A percentile compares a stretch with the other conserved stretches of the same genome.
These are phyloP conservation scores for Stratiomys singularior DNA, from an alignment of 2,888 invertebrate genomes.

Conservation along the genomic window DNA sequence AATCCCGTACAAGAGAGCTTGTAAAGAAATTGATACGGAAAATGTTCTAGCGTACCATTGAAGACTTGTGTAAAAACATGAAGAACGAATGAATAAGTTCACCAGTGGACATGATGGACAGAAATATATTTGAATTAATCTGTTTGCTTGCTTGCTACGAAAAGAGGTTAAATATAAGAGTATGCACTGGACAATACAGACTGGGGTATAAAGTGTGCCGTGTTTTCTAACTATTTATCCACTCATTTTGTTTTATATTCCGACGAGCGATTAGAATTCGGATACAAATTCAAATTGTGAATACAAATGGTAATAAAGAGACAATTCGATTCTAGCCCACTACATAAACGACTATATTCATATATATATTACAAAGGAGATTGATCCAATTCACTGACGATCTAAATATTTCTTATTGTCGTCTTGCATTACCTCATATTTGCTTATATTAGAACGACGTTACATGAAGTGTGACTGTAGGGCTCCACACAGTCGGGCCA, in stretches of 20 bases:
- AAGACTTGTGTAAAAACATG: not conserved
- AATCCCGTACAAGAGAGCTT: not conserved
- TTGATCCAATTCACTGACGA: not conserved
- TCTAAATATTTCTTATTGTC: too few relatives aligned
- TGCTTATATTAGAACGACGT: too few relatives aligned
- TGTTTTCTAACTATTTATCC: not conserved
- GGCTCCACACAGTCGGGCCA: too few relatives aligned
- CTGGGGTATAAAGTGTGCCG: too few relatives aligned
- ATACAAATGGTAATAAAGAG: not conserved
- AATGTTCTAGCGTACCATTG: not conserved
- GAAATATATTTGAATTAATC: constrained; percentile 5
- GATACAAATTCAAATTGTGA: not conserved
- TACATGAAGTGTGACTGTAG: too few relatives aligned
- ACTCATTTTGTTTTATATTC: not conserved
- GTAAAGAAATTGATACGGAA: constrained; percentile 13
- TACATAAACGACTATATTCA: too few relatives aligned
- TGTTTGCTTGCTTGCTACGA: not conserved
- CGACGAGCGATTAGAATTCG: not conserved
- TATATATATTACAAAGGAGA: not conserved
- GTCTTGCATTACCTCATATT: too few relatives aligned
- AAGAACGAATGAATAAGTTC: not conserved
- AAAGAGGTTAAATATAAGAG: constrained; percentile 14
- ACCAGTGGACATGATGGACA: constrained; percentile 21
- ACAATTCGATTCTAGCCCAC: too few relatives aligned
- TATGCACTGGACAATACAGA: not conserved